Conservation (phyloP, 2,797 vertebrate species). For the Squalus acanthias region DNA sequence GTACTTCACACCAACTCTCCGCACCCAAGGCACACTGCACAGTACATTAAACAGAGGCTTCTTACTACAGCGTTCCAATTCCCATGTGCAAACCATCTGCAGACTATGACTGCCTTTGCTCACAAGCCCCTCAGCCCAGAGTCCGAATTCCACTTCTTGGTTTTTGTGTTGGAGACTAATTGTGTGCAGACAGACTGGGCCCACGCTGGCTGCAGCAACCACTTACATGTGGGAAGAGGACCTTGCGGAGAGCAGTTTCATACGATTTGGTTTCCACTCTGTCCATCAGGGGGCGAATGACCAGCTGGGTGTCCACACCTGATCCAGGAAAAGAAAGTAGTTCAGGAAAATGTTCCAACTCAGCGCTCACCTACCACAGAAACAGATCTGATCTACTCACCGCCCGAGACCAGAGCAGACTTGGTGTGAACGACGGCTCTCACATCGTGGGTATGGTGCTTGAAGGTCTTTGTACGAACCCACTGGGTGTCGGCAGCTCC, state of each 20-base stretch:
- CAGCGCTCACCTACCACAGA: background rate
- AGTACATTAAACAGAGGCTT: background rate
- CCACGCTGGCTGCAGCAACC: background rate
- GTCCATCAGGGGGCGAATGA: slow-evolving; percentile 82
- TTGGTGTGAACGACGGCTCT: slow-evolving; percentile 71
- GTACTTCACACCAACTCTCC: background rate
- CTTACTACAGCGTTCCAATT: background rate
- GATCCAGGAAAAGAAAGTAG: slow-evolving; percentile 15
- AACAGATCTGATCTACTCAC: slow-evolving; percentile 53
- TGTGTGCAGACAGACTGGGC: slow-evolving; percentile 39
- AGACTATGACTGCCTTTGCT: background rate
- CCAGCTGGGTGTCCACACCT: slow-evolving; percentile 86
- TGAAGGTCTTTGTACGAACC: slow-evolving; percentile 82
- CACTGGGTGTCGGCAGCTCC: slow-evolving; percentile 67
- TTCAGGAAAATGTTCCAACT: rapidly evolving
- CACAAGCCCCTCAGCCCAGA: background rate
- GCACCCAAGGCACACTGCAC: background rate
- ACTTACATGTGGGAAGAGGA: slow-evolving; percentile 84
- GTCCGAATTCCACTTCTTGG: background rate
- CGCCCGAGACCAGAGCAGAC: slow-evolving; percentile 78
- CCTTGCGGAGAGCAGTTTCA: slow-evolving; percentile 66
- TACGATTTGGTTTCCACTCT: slow-evolving; percentile 70
- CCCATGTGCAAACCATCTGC: background rate
- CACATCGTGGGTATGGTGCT: slow-evolving; percentile 84
- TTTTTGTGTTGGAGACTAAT: background rate